Evolutionary conservation across 2,888 invertebrate species (phyloP).

Genomic region (Tetramorium bicarinatum): DNA sequence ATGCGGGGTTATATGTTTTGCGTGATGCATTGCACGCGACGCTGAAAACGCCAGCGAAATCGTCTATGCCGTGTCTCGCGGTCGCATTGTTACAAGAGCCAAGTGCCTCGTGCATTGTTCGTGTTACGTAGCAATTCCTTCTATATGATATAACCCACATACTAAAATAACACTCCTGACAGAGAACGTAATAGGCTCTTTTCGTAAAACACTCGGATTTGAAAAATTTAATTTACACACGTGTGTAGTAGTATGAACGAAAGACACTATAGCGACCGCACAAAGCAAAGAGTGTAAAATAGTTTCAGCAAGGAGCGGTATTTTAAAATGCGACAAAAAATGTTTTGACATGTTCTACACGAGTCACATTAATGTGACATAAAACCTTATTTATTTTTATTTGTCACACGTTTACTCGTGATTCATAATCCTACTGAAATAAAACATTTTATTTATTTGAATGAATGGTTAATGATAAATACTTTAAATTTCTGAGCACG

Average conservation of each 20-base stretch:
- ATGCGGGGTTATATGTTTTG: conserved; percentile 21
- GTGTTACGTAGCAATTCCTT: conserved; percentile 37
- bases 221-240: conserved; percentile 37
- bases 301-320: not conserved
- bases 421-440: conserved; percentile 1
- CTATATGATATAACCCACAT: conserved; percentile 36
- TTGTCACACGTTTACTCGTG: not conserved
- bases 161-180: conserved; percentile 22
- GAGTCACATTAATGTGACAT: not conserved
- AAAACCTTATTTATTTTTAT: not conserved
- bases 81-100: conserved; percentile 31
- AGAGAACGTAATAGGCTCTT: conserved; percentile 13
- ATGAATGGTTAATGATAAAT: not conserved
- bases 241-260: not conserved
- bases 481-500: not conserved
- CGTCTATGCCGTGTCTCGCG: conserved; percentile 41
- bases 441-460: not conserved
- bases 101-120: conserved; percentile 43
- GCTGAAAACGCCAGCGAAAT: conserved; percentile 37
- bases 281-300: not conserved
- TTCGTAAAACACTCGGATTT: conserved; percentile 6
- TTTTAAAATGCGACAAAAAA: not conserved
- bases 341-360: not conserved
- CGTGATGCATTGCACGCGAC: conserved; percentile 43
- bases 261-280: not conserved